Evolutionary conservation across 2,113 vertebrate genomes (phyloP).

Genomic region (Sylvia atricapilla): DNA sequence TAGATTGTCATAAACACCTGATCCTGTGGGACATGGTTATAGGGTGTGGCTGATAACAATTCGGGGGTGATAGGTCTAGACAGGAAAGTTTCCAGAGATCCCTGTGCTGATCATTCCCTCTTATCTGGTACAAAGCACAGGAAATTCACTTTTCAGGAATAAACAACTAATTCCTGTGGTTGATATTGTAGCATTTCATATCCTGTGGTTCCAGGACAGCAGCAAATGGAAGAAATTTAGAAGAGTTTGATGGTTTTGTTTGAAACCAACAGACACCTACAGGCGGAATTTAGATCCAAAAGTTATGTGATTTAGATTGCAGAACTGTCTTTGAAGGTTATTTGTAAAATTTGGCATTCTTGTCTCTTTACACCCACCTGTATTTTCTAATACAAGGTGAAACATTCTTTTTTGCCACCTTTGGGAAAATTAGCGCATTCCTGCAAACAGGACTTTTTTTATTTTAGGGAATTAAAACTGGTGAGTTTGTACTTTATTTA

Average conservation of each 20-base stretch:
- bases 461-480: background rate
- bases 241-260: no score
- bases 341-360: background rate
- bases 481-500: background rate
- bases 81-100: background rate
- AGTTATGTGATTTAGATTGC: background rate
- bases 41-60: background rate
- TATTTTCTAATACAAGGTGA: background rate
- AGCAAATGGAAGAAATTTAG: background rate
- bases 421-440: background rate
- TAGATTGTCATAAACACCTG: background rate
- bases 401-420: background rate
- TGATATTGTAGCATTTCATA: background rate
- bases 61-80: background rate
- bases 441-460: background rate
- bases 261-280: background rate
- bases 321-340: background rate
- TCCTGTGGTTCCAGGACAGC: background rate
- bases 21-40: fast-evolving
- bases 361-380: background rate
- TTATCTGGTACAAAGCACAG: background rate
- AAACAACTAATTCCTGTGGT: no score
- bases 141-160: background rate
- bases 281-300: background rate
- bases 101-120: background rate